phyloP scores from a whole-genome alignment of 2,888 invertebrate genomes.

The Drosophila formosana region DNA sequence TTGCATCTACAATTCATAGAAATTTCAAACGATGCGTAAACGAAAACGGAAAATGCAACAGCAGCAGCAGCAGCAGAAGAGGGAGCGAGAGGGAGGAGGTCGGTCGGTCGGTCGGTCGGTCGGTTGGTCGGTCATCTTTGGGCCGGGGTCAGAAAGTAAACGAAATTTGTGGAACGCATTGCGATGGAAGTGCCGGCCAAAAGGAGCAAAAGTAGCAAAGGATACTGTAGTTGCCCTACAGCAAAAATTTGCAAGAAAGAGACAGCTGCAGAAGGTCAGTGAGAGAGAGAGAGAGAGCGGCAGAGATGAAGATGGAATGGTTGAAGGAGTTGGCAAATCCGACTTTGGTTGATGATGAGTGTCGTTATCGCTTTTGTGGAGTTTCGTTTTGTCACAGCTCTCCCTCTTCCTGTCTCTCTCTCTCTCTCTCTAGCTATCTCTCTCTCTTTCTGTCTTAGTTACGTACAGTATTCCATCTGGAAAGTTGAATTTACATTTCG shows the following conservation, averaged over 20 bases:
- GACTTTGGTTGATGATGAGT: conserved; percentile 80
- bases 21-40: conserved; percentile 82
- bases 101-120: background rate
- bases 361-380: conserved; percentile 80
- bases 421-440: background rate
- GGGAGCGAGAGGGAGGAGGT: background rate
- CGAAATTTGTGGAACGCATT: conserved; percentile 70
- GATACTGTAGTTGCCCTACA: conserved; percentile 4
- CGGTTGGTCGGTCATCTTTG: background rate
- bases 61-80: conserved; percentile 25
- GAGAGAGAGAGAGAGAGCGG: conserved; percentile 9
- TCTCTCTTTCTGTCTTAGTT: conserved; percentile 9
- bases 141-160: conserved; percentile 56
- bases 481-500: conserved; percentile 74
- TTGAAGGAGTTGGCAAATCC: conserved; percentile 65
- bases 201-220: conserved; percentile 17
- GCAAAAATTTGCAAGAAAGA: conserved; percentile 66
- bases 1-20: conserved; percentile 84
- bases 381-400: conserved; percentile 53
- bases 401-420: background rate
- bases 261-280: background rate
- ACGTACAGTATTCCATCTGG: conserved; percentile 23
- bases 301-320: conserved; percentile 47
- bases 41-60: conserved; percentile 80
- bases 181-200: conserved; percentile 49